Base-by-base conservation (phyloP, 2,113 vertebrate genomes). In the Neolamprologus hecqui region DNA sequence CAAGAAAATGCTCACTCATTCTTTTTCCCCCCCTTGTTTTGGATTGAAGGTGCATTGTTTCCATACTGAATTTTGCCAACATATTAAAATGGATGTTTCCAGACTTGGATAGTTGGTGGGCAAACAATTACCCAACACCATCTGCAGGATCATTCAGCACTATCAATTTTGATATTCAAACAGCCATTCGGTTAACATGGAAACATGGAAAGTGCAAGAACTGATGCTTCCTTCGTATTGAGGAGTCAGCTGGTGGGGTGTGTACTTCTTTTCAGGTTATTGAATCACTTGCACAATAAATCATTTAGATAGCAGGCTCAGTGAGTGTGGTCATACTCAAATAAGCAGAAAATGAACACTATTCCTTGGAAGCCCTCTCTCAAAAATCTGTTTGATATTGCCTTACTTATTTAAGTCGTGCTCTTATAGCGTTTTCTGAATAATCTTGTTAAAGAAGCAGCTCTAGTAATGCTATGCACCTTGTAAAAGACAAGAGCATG, bases 251-350 rank as follows among this genome's bases (percentile, higher is more conserved):
- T 53, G 81, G 51, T 83, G 14, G n/a, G 57, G 77, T 31, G 73
- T 58, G 84, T 47, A 28, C 45, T 88, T 68, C 68, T 83, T 84
- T 47, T 82, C 23, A 77, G 40, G n/a, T 84, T 80, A 83, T 83
- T 68, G 60, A 90, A 89, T 92, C 84, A 85, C 85, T 86, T 70
- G 45, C 57, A 88, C 60, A 86, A 86, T 90, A 81, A 91, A 90
- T 92, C 84, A 68, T 89, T 90, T 49, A 86, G 31, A 77, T 49
- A 49, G 70, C 70, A 85, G 21, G 84, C 42, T 53, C 11, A 9
- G 26, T 86, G 75, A 88, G 75, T 1, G 2, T 17, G 53, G 63
- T 54, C 79, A 51, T 53, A 82, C 84, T 57, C 40, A 55, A 26
- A 88, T 84, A 75, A 87, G 88, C 86, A 84, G 84, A 86, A 88